Percentiles rank a stretch among this genome's conserved stretches.
Evolutionary conservation across 2,113 vertebrate genomes (phyloP).

Genomic region (Zosterops hypoxanthus): DNA sequence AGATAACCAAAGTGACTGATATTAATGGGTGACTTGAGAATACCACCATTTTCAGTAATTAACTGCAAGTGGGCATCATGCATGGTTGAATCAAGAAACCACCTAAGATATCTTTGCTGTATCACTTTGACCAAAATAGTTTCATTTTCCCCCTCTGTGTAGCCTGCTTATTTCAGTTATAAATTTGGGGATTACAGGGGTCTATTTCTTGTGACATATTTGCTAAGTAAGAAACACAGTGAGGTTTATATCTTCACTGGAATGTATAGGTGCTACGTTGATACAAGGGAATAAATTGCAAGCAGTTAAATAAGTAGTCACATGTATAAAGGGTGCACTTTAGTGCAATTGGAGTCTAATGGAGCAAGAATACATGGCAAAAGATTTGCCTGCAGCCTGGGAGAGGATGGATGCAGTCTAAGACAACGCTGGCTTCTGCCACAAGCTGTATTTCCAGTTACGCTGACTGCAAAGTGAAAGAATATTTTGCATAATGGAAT

Average conservation of each 20-base stretch:
- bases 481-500: constrained; percentile 21
- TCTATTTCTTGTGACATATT: background rate
- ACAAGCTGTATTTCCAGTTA: background rate
- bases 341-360: background rate
- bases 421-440: background rate
- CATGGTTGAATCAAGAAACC: background rate
- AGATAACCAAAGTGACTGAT: background rate
- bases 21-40: background rate
- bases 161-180: background rate
- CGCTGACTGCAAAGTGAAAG: background rate
- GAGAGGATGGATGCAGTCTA: background rate
- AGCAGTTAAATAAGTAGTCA: background rate
- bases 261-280: background rate
- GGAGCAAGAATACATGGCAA: background rate
- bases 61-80: background rate
- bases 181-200: background rate
- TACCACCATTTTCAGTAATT: background rate
- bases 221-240: background rate
- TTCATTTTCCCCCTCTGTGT: background rate
- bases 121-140: background rate
- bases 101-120: background rate
- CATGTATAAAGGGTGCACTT: background rate
- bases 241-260: background rate
- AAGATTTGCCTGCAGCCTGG: constrained; percentile 16
- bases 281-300: background rate